Evolutionary conservation across 2,113 vertebrate species (phyloP), one percentile per base, ranked within the genome.

Genomic region (Phylloscopus trochiloides): DNA sequence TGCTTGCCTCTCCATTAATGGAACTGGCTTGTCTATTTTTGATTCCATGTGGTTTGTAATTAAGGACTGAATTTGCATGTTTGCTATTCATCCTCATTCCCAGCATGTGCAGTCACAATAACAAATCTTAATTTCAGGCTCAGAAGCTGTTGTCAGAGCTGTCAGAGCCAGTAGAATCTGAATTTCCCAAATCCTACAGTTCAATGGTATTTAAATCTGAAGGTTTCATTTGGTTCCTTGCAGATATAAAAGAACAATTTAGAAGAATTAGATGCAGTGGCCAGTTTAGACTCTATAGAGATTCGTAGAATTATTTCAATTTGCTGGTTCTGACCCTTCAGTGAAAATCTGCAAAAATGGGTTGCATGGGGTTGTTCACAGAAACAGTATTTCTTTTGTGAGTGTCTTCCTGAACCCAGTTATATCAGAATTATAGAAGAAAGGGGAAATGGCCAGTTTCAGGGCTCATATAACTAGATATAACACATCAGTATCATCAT

Each of bases 361-460:
- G 16, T 57, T 81, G 32, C n/a, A 50, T 0, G 13, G 68, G 12
- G n/a, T 32, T 54, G 52, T 71, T 94, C 42, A 74, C 15, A 83
- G 83, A 74, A 95, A 91, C 36, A 91, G 0, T 74, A 76, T 86
- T 88, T 91, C 62, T 79, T 90, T 92, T 88, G 73, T 85, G 73
- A 87, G 71, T 38, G 38, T 90, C 90, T 94, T 90, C 70, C 70
- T 94, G 81, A 40, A 29, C 73, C 86, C 76, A 94, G 9, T 91
- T 90, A 90, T 68, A 89, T 31, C 58, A 48, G 71, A 96, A 90
- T 66, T 81, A 82, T 0, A 1, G 58, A 76, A 95, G 62, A 58
- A 86, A 93, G 19, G 58, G 59, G 67, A 92, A 95, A 90, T 40
- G 65, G 47, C 31, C 0, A 1, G 78, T 95, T 90, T 77, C 48